A percentile compares a stretch with the other conserved stretches of the same genome.
Evolutionary conservation across 2,113 vertebrate species (phyloP).

Genomic region (Macaca nemestrina): DNA sequence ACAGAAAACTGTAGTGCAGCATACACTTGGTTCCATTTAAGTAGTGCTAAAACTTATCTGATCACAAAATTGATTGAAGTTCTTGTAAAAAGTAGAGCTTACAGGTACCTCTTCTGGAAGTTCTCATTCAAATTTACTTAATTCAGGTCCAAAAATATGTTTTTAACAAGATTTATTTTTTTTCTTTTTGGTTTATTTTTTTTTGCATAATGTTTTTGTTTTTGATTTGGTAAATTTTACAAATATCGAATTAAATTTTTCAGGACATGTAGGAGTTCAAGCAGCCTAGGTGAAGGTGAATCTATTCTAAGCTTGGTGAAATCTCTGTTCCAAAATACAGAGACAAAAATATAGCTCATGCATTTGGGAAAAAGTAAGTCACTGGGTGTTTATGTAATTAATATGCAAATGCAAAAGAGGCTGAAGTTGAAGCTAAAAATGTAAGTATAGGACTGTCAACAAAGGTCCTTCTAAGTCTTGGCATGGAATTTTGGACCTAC

Average conservation of each 20-base stretch:
- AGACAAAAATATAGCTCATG: neutral
- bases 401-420: neutral
- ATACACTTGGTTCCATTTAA: neutral
- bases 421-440: neutral
- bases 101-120: neutral
- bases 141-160: neutral
- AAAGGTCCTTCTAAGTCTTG: neutral
- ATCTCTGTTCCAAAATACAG: neutral
- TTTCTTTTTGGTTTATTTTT: neutral
- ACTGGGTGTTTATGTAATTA: neutral
- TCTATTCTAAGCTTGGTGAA: neutral
- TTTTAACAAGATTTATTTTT: neutral
- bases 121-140: neutral
- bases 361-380: neutral
- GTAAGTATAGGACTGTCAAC: neutral
- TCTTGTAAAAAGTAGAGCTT: neutral
- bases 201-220: neutral
- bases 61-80: neutral
- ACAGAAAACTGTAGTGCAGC: neutral
- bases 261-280: too few relatives aligned
- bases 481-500: neutral
- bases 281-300: neutral
- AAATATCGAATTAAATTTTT: neutral
- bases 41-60: neutral
- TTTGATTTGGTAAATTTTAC: neutral